Percentiles rank a stretch among this genome's conserved stretches.
phyloP scores from a whole-genome alignment of 1,140 invertebrate species.

The Chironomus tepperi region DNA sequence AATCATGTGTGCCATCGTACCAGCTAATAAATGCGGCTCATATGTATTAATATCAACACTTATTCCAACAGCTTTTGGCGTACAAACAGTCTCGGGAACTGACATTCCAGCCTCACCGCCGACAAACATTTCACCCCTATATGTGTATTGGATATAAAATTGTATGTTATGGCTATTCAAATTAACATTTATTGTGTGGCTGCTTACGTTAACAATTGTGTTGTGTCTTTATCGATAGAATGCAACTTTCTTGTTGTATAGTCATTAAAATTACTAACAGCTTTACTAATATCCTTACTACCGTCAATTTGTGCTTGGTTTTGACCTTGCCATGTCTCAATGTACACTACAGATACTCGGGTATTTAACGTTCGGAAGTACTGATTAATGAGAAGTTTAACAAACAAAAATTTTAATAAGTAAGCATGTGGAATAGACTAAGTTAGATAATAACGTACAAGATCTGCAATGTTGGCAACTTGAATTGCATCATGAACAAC shows the following conservation, averaged over 20 bases:
- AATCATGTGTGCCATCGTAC: constrained; percentile 93
- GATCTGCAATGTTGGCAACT: constrained; percentile 92
- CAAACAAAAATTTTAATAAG: constrained; percentile 23
- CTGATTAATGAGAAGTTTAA: constrained; percentile 46
- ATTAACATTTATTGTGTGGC: background rate
- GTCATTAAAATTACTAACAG: constrained; percentile 81
- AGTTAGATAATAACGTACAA: constrained; percentile 57
- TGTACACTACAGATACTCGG: constrained; percentile 85
- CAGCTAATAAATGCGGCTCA: constrained; percentile 86
- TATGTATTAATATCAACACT: constrained; percentile 86
- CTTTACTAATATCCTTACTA: constrained; percentile 74
- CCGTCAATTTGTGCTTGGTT: constrained; percentile 75
- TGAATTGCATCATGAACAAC: constrained; percentile 91
- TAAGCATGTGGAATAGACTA: background rate
- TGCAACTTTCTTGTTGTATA: constrained; percentile 76
- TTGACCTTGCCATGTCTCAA: constrained; percentile 88
- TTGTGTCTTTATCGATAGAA: constrained; percentile 77
- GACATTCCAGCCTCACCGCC: constrained; percentile 85
- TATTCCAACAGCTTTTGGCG: constrained; percentile 80
- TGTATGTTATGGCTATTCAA: constrained; percentile 24
- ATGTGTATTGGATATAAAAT: constrained; percentile 32
- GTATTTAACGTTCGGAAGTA: constrained; percentile 90
- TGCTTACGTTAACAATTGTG: constrained; percentile 84
- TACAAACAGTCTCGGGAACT: constrained; percentile 84
- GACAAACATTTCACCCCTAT: constrained; percentile 74